These are phyloP conservation scores for Scyliorhinus canicula DNA, from an alignment of 2,797 vertebrate genomes.

Conservation along the genomic window DNA sequence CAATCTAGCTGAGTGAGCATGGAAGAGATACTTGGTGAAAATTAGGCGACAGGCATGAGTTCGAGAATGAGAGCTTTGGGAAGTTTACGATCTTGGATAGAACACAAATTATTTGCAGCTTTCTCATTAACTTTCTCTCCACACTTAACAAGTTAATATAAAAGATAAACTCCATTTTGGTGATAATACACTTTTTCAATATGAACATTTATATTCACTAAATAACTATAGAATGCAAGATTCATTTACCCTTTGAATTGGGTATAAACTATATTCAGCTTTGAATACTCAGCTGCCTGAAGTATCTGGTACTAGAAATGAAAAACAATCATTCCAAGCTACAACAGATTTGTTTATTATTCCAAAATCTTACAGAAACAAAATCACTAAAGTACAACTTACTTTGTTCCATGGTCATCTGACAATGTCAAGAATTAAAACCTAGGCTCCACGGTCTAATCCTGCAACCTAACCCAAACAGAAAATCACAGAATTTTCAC, in stretches of 20 bases:
- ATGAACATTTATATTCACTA: background rate
- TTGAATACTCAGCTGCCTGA: too few relatives aligned
- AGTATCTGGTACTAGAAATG: background rate
- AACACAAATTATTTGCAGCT: background rate
- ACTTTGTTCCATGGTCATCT: background rate
- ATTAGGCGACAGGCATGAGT: too few relatives aligned
- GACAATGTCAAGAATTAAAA: background rate
- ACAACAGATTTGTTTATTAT: background rate
- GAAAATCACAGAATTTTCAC: too few relatives aligned
- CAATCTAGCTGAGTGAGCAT: too few relatives aligned
- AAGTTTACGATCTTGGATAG: background rate
- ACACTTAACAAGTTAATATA: background rate
- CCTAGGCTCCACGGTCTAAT: background rate
- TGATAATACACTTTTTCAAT: background rate
- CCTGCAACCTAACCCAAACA: background rate
- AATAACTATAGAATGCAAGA: background rate
- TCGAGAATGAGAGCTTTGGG: background rate
- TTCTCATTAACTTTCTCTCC: background rate
- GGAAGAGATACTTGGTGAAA: too few relatives aligned
- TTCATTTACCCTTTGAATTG: background rate
- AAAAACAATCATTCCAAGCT: background rate
- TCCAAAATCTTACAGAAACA: too few relatives aligned
- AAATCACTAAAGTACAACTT: background rate
- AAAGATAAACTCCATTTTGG: background rate
- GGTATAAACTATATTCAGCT: too few relatives aligned